Evolutionary conservation across 1,140 invertebrate species (phyloP), one percentile per base, ranked within the genome.

Genomic region (Trichogramma pretiosum): DNA sequence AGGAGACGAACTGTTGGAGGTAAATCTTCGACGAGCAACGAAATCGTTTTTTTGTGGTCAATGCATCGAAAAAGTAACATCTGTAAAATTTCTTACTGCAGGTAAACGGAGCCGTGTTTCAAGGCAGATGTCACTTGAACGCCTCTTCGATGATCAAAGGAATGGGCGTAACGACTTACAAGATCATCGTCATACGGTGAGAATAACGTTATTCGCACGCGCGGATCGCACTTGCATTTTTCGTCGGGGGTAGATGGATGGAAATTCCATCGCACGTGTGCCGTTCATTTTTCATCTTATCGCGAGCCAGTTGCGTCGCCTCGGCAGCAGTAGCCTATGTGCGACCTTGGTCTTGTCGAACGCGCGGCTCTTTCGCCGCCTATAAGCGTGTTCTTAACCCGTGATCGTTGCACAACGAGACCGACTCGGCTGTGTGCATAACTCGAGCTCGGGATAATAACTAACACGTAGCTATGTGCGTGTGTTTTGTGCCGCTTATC

Each of bases 1-100:
- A 22, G 95, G 94, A 1, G 96, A 99, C 66, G 93, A 98, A 69
- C 85, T 99, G 53, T 73, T 98, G 10, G 93, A 98, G 78, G 91
- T 93, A 62, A 61, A 64, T n/a, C n/a, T n/a, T n/a, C n/a, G n/a
- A n/a, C n/a, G n/a, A n/a, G n/a, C n/a, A n/a, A n/a, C n/a, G n/a
- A n/a, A n/a, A n/a, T n/a, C n/a, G n/a, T n/a, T n/a, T n/a, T n/a
- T n/a, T n/a, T n/a, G n/a, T n/a, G n/a, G n/a, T n/a, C n/a, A n/a
- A n/a, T n/a, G n/a, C n/a, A n/a, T 14, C 11, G 23, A 46, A 10
- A 5, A 22, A 34, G 3, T 41, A 1, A n/a, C 11, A 19, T 17
- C 18, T 18, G 16, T 37, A 40, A 23, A n/a, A n/a, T 34, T 40
- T 48, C n/a, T n/a, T n/a, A n/a, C 48, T 72, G 11, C 69, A 93